Percentiles rank a stretch among this genome's conserved stretches.
Conservation (phyloP, 2,888 invertebrate genomes). For the Erebia ligea region DNA sequence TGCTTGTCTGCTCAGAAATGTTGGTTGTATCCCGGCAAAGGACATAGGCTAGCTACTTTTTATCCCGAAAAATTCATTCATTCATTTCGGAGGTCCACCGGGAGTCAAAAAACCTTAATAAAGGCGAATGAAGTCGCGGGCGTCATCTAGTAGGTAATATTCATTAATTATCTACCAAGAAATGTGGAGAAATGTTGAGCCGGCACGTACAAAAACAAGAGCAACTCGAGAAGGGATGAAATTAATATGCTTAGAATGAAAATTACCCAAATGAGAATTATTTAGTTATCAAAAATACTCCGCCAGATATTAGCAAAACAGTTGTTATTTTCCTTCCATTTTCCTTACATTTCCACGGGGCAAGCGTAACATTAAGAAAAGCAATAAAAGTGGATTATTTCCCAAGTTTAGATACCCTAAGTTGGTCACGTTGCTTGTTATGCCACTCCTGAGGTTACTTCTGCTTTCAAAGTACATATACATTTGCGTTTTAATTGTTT, state of each 20-base stretch:
- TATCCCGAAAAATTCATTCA: no score
- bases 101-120: no score
- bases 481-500: slow-evolving; percentile 43
- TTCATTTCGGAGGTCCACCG: no score
- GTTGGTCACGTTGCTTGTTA: slow-evolving; percentile 39
- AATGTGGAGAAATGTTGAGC: no score
- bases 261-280: not conserved
- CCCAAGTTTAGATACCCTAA: slow-evolving; percentile 31
- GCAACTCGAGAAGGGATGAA: not conserved
- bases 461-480: slow-evolving; percentile 36
- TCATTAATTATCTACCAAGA: no score
- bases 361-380: slow-evolving; percentile 26
- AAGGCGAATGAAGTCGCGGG: no score
- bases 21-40: no score
- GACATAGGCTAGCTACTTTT: no score
- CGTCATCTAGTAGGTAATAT: no score
- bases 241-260: not conserved
- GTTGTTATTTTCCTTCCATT: slow-evolving; percentile 16
- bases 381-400: slow-evolving; percentile 31
- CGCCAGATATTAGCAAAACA: slow-evolving; percentile 16
- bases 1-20: no score
- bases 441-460: slow-evolving; percentile 40
- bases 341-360: slow-evolving; percentile 20
- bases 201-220: not conserved
- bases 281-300: slow-evolving; percentile 17